phyloP scores from a whole-genome alignment of 2,888 invertebrate genomes.

The Lingula anatina region DNA sequence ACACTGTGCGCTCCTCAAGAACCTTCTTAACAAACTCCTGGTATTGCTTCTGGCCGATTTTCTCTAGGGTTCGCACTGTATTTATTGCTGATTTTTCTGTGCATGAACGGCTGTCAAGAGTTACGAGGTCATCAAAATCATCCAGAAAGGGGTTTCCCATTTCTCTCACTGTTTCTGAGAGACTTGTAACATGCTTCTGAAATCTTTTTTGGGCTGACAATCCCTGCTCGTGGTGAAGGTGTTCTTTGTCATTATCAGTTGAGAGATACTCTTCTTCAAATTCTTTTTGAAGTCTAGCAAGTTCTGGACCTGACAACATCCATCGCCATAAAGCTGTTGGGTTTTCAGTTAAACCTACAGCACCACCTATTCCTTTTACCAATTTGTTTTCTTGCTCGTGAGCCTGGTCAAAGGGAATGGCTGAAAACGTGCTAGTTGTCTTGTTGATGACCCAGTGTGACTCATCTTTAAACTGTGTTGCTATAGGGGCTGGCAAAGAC shows the following conservation, averaged over 20 bases:
- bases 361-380: slow-evolving; percentile 13
- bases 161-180: slow-evolving; percentile 3
- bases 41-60: slow-evolving; percentile 4
- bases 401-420: slow-evolving; percentile 13
- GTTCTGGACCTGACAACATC: slow-evolving; percentile 13
- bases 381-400: slow-evolving; percentile 16
- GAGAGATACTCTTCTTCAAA: slow-evolving; percentile 9
- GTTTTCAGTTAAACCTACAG: slow-evolving; percentile 14
- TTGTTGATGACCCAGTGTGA: slow-evolving; percentile 6
- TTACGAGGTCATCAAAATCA: slow-evolving; percentile 5
- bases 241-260: slow-evolving; percentile 4
- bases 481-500: slow-evolving; percentile 1
- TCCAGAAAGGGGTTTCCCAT: slow-evolving; percentile 12
- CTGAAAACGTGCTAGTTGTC: slow-evolving; percentile 6
- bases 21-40: slow-evolving; percentile 4
- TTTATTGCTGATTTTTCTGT: slow-evolving; percentile 3
- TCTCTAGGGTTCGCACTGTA: slow-evolving; percentile 6
- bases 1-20: slow-evolving; percentile 4
- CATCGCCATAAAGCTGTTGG: slow-evolving; percentile 8
- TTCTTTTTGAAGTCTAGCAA: slow-evolving; percentile 7
- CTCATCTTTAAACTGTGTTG: neutral
- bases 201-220: slow-evolving; percentile 9
- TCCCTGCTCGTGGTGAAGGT: slow-evolving; percentile 12
- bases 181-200: slow-evolving; percentile 6
- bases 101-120: slow-evolving; percentile 7